These are phyloP conservation scores for Lycia hirtaria DNA, from an alignment of 2,888 invertebrate species.

Conservation along the genomic window DNA sequence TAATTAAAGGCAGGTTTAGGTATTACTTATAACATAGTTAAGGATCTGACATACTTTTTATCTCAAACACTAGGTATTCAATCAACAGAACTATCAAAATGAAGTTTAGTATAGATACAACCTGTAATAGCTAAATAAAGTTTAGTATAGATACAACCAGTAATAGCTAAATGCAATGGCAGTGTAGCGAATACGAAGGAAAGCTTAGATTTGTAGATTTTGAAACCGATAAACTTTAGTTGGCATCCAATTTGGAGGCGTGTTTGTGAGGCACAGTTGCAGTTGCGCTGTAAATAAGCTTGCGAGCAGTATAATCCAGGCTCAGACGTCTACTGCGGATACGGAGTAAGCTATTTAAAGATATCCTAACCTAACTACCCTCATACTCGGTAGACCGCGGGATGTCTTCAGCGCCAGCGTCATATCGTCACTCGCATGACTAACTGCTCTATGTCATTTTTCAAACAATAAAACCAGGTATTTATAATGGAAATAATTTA, in stretches of 20 bases:
- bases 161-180: neutral
- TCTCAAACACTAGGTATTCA: no score
- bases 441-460: neutral
- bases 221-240: slow-evolving; percentile 4
- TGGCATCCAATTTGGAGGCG: neutral
- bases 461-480: no score
- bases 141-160: no score
- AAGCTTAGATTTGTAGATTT: neutral
- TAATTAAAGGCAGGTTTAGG: no score
- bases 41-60: no score
- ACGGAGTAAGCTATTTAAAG: neutral
- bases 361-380: neutral
- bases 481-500: no score
- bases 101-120: no score
- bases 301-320: slow-evolving; percentile 3
- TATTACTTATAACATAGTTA: no score
- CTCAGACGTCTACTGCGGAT: slow-evolving; percentile 4
- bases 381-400: neutral
- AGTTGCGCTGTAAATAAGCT: slow-evolving; percentile 8
- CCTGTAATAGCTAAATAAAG: no score
- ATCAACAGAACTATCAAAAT: no score
- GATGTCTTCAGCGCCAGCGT: neutral
- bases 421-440: neutral
- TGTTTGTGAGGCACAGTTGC: neutral
- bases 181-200: neutral